Evolutionary conservation across 2,113 vertebrate genomes (phyloP).

Genomic region (Hippocampus barbouri): DNA sequence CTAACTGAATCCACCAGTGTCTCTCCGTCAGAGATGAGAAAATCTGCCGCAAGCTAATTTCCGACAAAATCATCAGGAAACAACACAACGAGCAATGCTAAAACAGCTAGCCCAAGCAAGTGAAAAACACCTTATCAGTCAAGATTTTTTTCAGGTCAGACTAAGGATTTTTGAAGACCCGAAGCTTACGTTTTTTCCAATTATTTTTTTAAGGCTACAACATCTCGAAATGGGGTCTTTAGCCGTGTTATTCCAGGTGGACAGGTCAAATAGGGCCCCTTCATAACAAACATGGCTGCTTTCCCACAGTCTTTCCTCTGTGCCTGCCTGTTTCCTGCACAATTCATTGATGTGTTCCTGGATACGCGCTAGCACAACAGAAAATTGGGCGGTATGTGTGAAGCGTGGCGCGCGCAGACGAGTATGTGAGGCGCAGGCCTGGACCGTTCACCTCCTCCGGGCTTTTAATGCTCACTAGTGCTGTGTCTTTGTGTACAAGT

Average conservation of each 20-base stretch:
- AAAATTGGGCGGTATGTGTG: constrained; percentile 4
- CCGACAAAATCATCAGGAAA: no score
- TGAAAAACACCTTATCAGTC: no score
- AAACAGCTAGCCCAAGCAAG: no score
- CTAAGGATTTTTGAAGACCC: no score
- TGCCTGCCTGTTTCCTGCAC: constrained; percentile 62
- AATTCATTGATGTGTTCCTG: constrained; percentile 66
- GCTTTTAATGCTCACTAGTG: not conserved
- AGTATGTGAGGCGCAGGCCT: not conserved
- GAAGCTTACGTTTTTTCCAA: no score
- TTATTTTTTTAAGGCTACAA: not conserved
- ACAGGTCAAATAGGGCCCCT: constrained; percentile 57
- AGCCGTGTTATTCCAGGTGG: constrained; percentile 60
- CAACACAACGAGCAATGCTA: no score
- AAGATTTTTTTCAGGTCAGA: no score
- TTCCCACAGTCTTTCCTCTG: constrained; percentile 59
- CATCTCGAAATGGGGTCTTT: constrained; percentile 7
- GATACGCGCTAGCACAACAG: constrained; percentile 27
- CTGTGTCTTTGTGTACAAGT: constrained; percentile 1
- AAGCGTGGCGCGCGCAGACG: not conserved
- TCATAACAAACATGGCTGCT: constrained; percentile 63
- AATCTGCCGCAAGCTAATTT: no score
- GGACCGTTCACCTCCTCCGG: not conserved
- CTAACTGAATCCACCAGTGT: no score
- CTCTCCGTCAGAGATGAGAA: no score